Percentiles rank a stretch among this genome's conserved stretches.
These are phyloP conservation scores for Eilema griseolum DNA, from an alignment of 2,888 invertebrate species.

Conservation along the genomic window DNA sequence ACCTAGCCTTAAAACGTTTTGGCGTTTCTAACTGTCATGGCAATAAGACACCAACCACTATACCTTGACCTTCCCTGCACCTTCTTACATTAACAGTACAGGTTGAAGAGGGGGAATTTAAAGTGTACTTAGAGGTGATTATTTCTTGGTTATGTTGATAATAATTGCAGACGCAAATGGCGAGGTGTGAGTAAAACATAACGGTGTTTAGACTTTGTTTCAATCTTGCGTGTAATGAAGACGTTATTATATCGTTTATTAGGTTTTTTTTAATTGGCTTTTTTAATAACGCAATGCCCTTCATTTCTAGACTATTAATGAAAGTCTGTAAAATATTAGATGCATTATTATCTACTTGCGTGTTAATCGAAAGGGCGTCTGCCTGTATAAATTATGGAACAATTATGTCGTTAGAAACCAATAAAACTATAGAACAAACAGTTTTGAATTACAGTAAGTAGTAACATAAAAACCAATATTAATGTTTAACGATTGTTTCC, in stretches of 20 bases:
- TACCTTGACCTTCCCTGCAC: constrained; percentile 49
- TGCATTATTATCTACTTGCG: background rate
- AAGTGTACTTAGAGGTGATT: constrained; percentile 47
- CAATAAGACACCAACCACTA: constrained; percentile 66
- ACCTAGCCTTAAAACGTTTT: constrained; percentile 74
- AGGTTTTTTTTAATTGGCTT: constrained; percentile 13
- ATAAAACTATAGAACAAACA: background rate
- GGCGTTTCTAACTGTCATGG: constrained; percentile 78
- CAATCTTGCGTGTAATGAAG: constrained; percentile 45
- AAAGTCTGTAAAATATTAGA: background rate
- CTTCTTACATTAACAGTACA: constrained; percentile 32
- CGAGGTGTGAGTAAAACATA: constrained; percentile 73
- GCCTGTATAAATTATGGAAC: background rate
- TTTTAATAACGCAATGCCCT: constrained; percentile 16
- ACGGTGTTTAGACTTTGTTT: constrained; percentile 68
- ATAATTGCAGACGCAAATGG: constrained; percentile 75
- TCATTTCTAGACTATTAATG: background rate
- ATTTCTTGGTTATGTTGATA: constrained; percentile 57
- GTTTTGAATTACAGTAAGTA: too few species aligned
- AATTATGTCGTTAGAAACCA: background rate
- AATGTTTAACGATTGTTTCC: background rate
- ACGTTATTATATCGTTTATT: constrained; percentile 28
- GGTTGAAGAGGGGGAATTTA: constrained; percentile 24
- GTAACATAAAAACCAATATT: too few species aligned
- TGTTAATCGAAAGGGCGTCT: background rate